Evolutionary conservation across 2,888 invertebrate genomes (phyloP).

Genomic region (Pogonocherus hispidulus): DNA sequence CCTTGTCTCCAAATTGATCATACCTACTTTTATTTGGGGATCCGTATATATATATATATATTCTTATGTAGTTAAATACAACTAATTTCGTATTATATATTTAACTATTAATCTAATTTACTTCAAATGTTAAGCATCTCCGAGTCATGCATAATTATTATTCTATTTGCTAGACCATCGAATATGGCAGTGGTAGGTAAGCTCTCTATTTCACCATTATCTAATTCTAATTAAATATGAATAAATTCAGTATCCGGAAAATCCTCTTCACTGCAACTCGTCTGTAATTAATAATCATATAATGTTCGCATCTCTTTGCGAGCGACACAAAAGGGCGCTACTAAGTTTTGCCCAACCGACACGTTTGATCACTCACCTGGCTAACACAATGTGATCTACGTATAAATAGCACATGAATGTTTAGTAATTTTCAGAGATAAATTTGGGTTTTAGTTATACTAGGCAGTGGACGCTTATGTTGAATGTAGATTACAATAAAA

Average conservation of each 20-base stretch:
- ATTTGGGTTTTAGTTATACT: not conserved
- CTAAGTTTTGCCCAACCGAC: slow-evolving; percentile 34
- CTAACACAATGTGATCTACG: slow-evolving; percentile 30
- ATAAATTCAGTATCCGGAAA: slow-evolving; percentile 41
- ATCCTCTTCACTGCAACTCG: slow-evolving; percentile 43
- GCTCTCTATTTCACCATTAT: slow-evolving; percentile 29
- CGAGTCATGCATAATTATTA: no score
- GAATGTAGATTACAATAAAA: no score
- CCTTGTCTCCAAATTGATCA: no score
- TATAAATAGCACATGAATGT: slow-evolving; percentile 31
- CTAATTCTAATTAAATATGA: slow-evolving; percentile 28
- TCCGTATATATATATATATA: no score
- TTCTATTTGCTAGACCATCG: not conserved
- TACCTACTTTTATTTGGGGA: no score
- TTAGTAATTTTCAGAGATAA: slow-evolving; percentile 10
- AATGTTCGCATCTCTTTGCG: slow-evolving; percentile 38
- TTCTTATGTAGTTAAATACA: no score
- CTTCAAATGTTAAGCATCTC: no score
- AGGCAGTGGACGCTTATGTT: no score
- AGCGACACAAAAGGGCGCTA: slow-evolving; percentile 14
- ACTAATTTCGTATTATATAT: no score
- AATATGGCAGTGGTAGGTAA: not conserved
- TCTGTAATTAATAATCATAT: slow-evolving; percentile 42
- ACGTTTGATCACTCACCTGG: slow-evolving; percentile 44
- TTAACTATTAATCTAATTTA: not conserved